Evolutionary conservation across 35 echinoderm and acorn worm species (phyloP).

Genomic region (Apostichopus californicus): DNA sequence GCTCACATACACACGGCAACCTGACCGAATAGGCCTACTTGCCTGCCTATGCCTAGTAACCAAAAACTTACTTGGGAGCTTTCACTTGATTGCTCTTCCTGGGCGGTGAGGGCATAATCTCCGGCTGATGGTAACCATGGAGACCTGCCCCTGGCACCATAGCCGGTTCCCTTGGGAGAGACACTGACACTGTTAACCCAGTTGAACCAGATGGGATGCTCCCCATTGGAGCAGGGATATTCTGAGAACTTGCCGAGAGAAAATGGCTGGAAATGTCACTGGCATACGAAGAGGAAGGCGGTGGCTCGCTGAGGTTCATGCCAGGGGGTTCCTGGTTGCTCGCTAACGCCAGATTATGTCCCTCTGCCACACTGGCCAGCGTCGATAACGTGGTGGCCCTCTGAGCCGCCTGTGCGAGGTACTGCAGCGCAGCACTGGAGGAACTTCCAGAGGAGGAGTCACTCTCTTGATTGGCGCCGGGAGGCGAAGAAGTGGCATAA

Average conservation of each 20-base stretch:
- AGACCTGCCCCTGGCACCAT: slow-evolving; percentile 11
- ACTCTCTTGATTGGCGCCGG: not conserved
- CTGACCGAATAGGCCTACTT: too few species aligned
- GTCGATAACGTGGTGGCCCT: slow-evolving; percentile 52
- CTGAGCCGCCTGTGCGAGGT: slow-evolving; percentile 84
- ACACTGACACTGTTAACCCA: slow-evolving; percentile 28
- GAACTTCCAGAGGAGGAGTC: slow-evolving; percentile 60
- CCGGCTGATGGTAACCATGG: slow-evolving; percentile 32
- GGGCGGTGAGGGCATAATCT: slow-evolving; percentile 30
- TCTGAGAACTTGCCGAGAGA: slow-evolving; percentile 21
- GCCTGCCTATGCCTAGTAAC: too few species aligned
- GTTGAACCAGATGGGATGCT: slow-evolving; percentile 45
- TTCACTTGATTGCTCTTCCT: slow-evolving; percentile 16
- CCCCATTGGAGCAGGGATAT: not conserved
- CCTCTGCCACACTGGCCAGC: slow-evolving; percentile 36
- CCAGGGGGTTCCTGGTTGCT: slow-evolving; percentile 15
- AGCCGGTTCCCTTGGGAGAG: not conserved
- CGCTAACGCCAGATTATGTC: slow-evolving; percentile 24
- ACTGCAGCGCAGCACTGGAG: slow-evolving; percentile 92
- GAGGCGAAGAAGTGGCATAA: slow-evolving; percentile 29
- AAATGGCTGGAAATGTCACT: slow-evolving; percentile 39
- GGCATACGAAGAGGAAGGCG: not conserved
- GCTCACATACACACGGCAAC: too few species aligned
- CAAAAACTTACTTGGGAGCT: slow-evolving; percentile 8
- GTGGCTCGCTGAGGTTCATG: not conserved